A percentile compares a stretch with the other conserved stretches of the same genome.
phyloP scores from a whole-genome alignment of 2,113 vertebrate genomes.

The Xenus cinereus region DNA sequence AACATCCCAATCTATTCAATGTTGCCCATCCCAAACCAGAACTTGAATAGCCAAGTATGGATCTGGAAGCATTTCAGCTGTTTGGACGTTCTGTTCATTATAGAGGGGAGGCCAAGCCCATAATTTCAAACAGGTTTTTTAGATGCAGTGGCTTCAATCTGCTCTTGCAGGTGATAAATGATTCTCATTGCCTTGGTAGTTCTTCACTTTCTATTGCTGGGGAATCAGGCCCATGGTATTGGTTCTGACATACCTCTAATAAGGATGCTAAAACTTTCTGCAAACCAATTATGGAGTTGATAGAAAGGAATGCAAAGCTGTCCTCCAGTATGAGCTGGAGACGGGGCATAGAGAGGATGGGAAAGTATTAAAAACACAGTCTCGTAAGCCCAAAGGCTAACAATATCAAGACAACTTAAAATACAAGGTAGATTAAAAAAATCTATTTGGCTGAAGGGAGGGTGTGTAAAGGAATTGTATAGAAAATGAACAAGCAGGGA shows the following conservation, averaged over 20 bases:
- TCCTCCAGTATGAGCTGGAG: background rate
- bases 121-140: background rate
- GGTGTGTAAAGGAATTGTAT: slow-evolving; percentile 59
- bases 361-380: slow-evolving; percentile 62
- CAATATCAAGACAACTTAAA: slow-evolving; percentile 75
- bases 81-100: background rate
- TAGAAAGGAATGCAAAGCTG: slow-evolving; percentile 43
- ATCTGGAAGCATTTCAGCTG: background rate
- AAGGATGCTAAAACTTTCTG: slow-evolving; percentile 49
- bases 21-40: background rate
- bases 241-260: slow-evolving; percentile 33
- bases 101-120: background rate
- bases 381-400: slow-evolving; percentile 69
- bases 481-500: slow-evolving; percentile 68
- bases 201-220: slow-evolving; percentile 19
- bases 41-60: background rate
- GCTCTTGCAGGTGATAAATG: background rate
- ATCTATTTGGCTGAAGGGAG: slow-evolving; percentile 73
- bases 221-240: background rate
- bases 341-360: slow-evolving; percentile 4
- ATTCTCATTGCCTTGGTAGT: background rate
- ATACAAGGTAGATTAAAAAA: slow-evolving; percentile 73
- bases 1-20: background rate
- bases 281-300: slow-evolving; percentile 47
- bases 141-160: background rate